These are phyloP conservation scores for Hoplodrina blanda DNA, from an alignment of 2,888 invertebrate genomes.

Conservation along the genomic window DNA sequence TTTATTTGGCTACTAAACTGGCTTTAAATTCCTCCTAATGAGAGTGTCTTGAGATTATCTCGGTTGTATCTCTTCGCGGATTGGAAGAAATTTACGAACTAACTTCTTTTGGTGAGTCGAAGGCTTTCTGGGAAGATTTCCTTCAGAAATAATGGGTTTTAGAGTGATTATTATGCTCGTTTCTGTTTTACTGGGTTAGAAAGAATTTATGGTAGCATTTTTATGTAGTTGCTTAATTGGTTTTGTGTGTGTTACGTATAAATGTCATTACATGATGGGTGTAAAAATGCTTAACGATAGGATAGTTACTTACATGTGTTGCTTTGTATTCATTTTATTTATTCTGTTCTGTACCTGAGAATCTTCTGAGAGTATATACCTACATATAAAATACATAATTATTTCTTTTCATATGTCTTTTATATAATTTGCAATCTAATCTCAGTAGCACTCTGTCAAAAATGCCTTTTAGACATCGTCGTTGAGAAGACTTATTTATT, in stretches of 20 bases:
- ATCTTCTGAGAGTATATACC: no score
- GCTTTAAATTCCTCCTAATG: constrained; percentile 61
- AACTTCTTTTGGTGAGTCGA: constrained; percentile 26
- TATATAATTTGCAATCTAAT: no score
- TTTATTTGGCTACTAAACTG: constrained; percentile 61
- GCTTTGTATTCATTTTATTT: no score
- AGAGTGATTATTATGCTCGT: constrained; percentile 37
- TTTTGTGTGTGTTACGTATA: not conserved
- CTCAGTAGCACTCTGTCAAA: no score
- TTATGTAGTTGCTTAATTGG: not conserved
- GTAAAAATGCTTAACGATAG: no score
- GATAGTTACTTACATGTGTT: no score
- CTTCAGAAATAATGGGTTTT: constrained; percentile 27
- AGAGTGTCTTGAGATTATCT: constrained; percentile 56
- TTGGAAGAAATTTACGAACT: constrained; percentile 47
- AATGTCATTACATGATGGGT: no score
- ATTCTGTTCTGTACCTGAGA: no score
- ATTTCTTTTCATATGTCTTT: no score
- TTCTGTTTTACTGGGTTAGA: constrained; percentile 27
- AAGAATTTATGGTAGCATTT: constrained; percentile 12
- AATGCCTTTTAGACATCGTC: no score
- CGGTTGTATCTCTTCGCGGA: constrained; percentile 50
- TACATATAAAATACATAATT: no score
- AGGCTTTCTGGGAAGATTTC: constrained; percentile 30
- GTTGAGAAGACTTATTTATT: no score